Evolutionary conservation across 1,140 invertebrate genomes (phyloP).

Genomic region (Chelonus insularis): DNA sequence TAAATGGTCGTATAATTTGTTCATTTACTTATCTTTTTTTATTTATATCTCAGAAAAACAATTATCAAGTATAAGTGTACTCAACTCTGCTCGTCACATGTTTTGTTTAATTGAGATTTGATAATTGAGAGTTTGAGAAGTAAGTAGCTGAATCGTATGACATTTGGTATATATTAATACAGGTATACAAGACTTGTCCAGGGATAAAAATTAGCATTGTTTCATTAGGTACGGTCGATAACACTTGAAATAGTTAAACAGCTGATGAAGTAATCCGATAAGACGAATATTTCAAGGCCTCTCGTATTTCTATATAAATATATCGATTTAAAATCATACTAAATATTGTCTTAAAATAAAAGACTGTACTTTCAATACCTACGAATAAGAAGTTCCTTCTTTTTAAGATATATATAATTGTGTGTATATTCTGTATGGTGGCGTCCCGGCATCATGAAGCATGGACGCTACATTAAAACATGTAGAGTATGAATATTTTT

Average conservation of each 20-base stretch:
- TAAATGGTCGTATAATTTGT: too few relatives aligned
- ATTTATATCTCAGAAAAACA: too few relatives aligned
- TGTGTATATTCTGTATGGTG: conserved; percentile 17
- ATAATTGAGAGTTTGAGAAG: too few relatives aligned
- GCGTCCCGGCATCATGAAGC: conserved; percentile 17
- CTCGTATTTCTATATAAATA: not conserved
- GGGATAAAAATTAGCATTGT: not conserved
- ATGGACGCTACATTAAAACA: not conserved
- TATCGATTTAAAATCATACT: too few relatives aligned
- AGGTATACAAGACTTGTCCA: too few relatives aligned
- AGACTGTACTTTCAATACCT: not conserved
- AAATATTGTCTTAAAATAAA: not conserved
- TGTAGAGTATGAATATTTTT: not conserved
- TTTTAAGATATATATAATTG: not conserved
- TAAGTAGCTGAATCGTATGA: too few relatives aligned
- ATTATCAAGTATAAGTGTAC: too few relatives aligned
- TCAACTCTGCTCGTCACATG: too few relatives aligned
- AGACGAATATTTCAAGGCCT: not conserved
- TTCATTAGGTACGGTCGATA: not conserved
- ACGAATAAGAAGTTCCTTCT: not conserved
- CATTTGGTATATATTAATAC: too few relatives aligned
- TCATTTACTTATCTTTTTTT: too few relatives aligned
- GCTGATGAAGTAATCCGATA: conserved; percentile 13
- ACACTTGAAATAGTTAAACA: conserved; percentile 18
- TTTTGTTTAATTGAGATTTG: too few relatives aligned